Evolutionary conservation across 2,797 vertebrate species (phyloP).

Genomic region (Psittacula echo): DNA sequence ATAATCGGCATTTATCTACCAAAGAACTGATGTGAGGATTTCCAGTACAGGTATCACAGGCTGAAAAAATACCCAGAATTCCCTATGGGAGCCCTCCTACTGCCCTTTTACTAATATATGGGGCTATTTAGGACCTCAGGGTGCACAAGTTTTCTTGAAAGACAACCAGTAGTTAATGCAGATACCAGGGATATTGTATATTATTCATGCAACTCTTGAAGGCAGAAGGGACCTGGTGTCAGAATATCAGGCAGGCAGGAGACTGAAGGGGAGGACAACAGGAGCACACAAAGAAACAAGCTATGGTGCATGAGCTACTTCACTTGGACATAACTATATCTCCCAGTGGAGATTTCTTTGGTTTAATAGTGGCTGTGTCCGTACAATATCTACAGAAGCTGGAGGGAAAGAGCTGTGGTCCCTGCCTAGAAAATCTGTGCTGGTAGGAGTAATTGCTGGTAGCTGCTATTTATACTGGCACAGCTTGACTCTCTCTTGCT

Average conservation of each 20-base stretch:
- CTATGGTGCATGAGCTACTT: neutral
- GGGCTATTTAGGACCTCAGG: neutral
- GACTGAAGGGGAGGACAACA: neutral
- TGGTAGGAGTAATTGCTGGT: neutral
- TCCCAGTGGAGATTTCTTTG: neutral
- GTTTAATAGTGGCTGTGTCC: neutral
- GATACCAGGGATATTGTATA: neutral
- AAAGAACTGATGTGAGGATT: neutral
- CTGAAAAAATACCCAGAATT: neutral
- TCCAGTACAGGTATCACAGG: rapidly evolving
- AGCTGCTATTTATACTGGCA: neutral
- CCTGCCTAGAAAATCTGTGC: neutral
- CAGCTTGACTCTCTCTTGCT: neutral
- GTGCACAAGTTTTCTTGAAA: neutral
- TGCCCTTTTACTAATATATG: neutral
- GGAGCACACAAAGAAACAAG: neutral
- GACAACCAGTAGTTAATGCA: neutral
- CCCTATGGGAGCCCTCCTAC: rapidly evolving
- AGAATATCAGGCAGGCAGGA: neutral
- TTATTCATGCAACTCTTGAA: neutral
- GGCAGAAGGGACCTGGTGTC: neutral
- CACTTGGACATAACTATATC: rapidly evolving
- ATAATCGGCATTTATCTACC: neutral
- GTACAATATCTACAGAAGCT: neutral
- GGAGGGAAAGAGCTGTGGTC: neutral